Base-by-base conservation (phyloP, 2,888 invertebrate species). In the Molorchus minor region DNA sequence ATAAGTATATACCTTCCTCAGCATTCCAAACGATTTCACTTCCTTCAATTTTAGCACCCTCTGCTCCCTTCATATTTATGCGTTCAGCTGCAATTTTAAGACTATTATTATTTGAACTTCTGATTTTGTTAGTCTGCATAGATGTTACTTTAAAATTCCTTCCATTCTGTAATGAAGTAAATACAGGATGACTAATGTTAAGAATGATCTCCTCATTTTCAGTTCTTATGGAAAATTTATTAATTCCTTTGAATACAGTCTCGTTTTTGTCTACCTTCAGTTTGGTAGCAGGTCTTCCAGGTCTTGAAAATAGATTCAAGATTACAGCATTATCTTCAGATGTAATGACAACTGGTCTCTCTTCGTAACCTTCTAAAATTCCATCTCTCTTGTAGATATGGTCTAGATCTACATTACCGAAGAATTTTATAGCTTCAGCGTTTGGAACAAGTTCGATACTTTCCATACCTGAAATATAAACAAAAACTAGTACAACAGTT, bases 391-490 rank as follows among this genome's bases (percentile, higher is more conserved):
- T 91, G 72, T 88, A 88, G n/a, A 94, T 83, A 61, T 88, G 86
- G 69, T 92, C 92, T 65, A 94, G 81, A 75, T 93, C 91, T 0
- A 91, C 86, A 38, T 85, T 82, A 0, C 94, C 94, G 62, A 88
- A 90, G 75, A 94, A 90, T 76, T 93, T 94, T 0, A 93, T 82
- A 0, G 91, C 84, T 61, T 87, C 86, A 60, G 88, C 87, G 51
- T 90, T 89, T 0, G 89, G 86, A 57, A 93, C 85, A 43, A 94
- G 84, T 79, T 95, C 94, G 80, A 95, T 73, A 85, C 92, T 91
- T 74, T 94, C 91, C 86, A 94, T 90, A 4, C 67, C 67, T 67
- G 51, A 13, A 56, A 43, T 5, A 19, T 20, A 16, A 25, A 4
- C 13, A 43, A 53, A 33, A 47, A 20, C 12, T 8, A 35, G n/a